Base-by-base conservation (phyloP, 2,888 invertebrate species). In the Reticulitermes lucifugus region DNA sequence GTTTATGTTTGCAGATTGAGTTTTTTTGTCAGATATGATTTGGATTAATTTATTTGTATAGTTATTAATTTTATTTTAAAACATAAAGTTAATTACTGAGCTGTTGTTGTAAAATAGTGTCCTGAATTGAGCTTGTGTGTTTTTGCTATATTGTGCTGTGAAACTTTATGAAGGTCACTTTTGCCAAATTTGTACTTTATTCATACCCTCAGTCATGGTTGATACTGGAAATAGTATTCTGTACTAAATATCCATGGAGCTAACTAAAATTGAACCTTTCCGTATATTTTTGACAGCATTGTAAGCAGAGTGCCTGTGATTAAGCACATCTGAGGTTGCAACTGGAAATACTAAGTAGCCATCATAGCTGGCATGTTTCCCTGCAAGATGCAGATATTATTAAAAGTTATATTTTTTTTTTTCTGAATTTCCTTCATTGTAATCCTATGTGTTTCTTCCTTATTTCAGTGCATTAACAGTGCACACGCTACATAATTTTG, bases 321-420 rank as follows among this genome's bases (percentile, higher is more conserved):
- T 65, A 81, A 81, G 81, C 81, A 70, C 81, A 81, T 70, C 81
- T 81, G n/a, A 0, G 46, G 46, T 46, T 46, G n/a, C n/a, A 46
- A 77, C 77, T 43, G 77, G 77, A 46, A 77, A 77, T 77, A 46
- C 22, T 77, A 46, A 46, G 51, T 43, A 77, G 29, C 12, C 73
- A 73, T 65, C n/a, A 25, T n/a, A 18, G 55, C 35, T 35, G 35
- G 18, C 14, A 1, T 55, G 55, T 55, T 55, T 5, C 14, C 55
- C 14, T 55, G 18, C 18, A 55, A 55, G 18, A 55, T 18, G 18
- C 18, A 18, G 12, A 70, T 70, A 25, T 70, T 70, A 70, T 12
- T 70, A n/a, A 29, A n/a, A 35, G 4, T 35, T 35, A 35, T 35
- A 35, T 35, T 35, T 35, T 2, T 14, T 14, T 12, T 12, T 35